Evolutionary conservation across 2,113 vertebrate species (phyloP), one percentile per base, ranked within the genome.

Genomic region (Phrynosoma platyrhinos): DNA sequence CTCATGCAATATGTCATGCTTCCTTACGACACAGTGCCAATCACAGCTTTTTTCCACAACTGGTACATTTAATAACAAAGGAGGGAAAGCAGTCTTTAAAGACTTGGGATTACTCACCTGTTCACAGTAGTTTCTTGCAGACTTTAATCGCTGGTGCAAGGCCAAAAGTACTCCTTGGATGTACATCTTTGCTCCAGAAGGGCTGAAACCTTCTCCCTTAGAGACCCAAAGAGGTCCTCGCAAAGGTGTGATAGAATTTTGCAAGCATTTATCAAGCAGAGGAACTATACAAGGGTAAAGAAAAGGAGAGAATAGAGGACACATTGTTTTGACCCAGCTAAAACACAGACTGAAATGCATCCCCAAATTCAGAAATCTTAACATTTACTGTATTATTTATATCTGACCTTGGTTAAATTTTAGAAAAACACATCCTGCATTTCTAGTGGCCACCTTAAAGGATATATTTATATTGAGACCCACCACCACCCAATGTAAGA

Each of bases 371-470:
- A 95, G 92, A 94, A 89, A 92, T 95, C 93, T 96, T 96, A 96
- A 96, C 95, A 94, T 95, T 95, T 95, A 36, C 36, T 36, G 36
- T 36, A 93, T 97, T 96, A 97, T 97, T 97, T 95, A 95, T 96
- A 93, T 94, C 94, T 97, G 97, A 97, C 97, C 96, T 91, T 90
- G 95, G 95, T 95, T 96, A 97, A 96, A 91, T 83, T 96, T 95
- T 92, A 90, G 87, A 87, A 95, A 96, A 96, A 94, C 95, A 96
- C 95, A 94, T 97, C 93, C 96, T 95, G 96, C 90, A 92, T 96
- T 96, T 97, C 95, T 89, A 96, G 96, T 97, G 96, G 95, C 94
- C 97, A 97, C 97, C 97, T 97, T 96, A 94, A 96, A 95, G 94
- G 97, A 93, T 27, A 94, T 95, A 96, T 97, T 97, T 98, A 96